Percentiles rank a stretch among this genome's conserved stretches.
Evolutionary conservation across 2,888 invertebrate genomes (phyloP).

Genomic region (Callosobruchus maculatus): DNA sequence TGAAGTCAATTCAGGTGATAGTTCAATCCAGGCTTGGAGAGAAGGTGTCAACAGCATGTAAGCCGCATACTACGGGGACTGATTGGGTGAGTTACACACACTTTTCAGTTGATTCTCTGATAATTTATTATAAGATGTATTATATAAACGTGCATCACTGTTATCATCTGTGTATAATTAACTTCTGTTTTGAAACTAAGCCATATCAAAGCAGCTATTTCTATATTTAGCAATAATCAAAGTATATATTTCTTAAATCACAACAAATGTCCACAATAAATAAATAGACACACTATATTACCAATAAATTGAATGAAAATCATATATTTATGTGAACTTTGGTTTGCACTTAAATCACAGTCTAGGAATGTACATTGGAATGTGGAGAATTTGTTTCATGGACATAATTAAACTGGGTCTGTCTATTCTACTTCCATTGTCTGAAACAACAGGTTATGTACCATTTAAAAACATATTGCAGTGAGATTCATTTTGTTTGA

Average conservation of each 20-base stretch:
- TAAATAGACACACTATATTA: not conserved
- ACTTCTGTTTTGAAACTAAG: not conserved
- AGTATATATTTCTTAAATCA: too few species aligned
- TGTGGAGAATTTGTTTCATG: not conserved
- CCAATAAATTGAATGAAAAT: not conserved
- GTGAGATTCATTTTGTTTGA: too few species aligned
- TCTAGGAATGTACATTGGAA: not conserved
- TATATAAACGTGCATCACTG: not conserved
- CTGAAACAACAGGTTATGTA: not conserved
- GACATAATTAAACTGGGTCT: not conserved
- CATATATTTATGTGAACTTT: not conserved
- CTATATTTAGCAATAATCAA: not conserved
- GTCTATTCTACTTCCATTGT: not conserved
- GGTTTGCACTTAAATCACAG: not conserved
- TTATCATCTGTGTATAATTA: not conserved
- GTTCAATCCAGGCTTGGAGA: constrained; percentile 89
- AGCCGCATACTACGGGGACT: constrained; percentile 70
- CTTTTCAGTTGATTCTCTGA: too few species aligned
- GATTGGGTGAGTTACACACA: constrained; percentile 67
- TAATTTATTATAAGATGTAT: not conserved
- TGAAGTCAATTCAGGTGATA: constrained; percentile 87
- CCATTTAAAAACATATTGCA: not conserved
- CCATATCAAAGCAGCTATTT: not conserved
- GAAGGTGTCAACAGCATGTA: constrained; percentile 77
- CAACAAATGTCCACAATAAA: not conserved